These are phyloP conservation scores for Drosophila willistoni DNA, from an alignment of 1,140 invertebrate genomes.

Conservation along the genomic window DNA sequence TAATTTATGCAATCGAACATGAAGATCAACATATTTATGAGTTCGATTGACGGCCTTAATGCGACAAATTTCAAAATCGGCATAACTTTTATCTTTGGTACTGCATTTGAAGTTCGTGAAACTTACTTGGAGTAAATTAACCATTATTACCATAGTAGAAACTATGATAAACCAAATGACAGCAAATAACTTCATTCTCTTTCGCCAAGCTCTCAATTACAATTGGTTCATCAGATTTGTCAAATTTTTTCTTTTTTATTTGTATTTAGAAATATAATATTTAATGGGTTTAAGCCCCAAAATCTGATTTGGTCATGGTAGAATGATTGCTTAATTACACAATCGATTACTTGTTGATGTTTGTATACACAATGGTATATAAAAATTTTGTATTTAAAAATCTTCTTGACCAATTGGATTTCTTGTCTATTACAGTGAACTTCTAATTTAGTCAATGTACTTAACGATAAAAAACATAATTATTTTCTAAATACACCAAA, in stretches of 20 bases:
- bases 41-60: constrained; percentile 1
- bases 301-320: no score
- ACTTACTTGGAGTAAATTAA: neutral
- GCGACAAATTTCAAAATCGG: neutral
- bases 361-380: no score
- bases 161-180: neutral
- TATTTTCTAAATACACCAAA: no score
- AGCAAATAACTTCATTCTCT: neutral
- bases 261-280: no score
- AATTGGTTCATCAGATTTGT: neutral
- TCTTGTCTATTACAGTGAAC: no score
- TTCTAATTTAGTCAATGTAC: no score
- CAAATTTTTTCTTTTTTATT: neutral
- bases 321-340: no score
- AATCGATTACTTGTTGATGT: no score
- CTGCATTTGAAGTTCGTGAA: neutral
- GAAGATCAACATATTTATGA: constrained; percentile 1
- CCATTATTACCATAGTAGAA: neutral
- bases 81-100: neutral
- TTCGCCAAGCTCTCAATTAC: neutral
- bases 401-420: no score
- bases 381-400: no score
- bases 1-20: constrained; percentile 1
- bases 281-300: no score
- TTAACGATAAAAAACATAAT: no score